A percentile compares a stretch with the other conserved stretches of the same genome.
Evolutionary conservation across 2,888 invertebrate species (phyloP).

Genomic region (Andrena hattorfiana): DNA sequence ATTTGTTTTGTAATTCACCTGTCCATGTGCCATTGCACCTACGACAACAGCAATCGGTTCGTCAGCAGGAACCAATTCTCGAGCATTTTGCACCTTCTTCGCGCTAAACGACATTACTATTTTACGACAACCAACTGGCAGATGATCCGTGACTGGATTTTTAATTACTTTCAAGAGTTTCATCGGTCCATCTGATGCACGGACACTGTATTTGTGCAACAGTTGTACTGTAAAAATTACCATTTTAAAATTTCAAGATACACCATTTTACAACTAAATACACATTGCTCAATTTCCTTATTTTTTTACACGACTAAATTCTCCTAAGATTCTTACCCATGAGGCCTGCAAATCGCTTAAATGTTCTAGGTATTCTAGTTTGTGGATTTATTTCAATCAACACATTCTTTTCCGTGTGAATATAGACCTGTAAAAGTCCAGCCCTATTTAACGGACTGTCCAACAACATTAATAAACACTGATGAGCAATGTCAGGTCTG

Average conservation of each 20-base stretch:
- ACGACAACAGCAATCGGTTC: conserved; percentile 96
- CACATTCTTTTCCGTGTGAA: conserved; percentile 96
- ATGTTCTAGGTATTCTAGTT: conserved; percentile 98
- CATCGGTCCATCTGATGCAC: conserved; percentile 95
- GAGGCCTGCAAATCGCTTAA: conserved; percentile 97
- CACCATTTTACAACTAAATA: background rate
- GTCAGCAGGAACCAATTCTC: conserved; percentile 91
- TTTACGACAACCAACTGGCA: conserved; percentile 97
- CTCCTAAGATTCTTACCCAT: conserved; percentile 90
- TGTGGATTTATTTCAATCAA: conserved; percentile 98
- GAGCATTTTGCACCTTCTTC: conserved; percentile 89
- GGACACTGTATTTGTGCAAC: conserved; percentile 96
- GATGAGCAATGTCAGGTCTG: conserved; percentile 98
- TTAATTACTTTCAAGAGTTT: conserved; percentile 98
- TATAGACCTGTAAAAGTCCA: conserved; percentile 97
- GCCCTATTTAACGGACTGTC: conserved; percentile 99
- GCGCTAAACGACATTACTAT: conserved; percentile 96
- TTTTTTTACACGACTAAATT: background rate
- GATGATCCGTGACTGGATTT: conserved; percentile 97
- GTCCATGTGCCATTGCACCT: conserved; percentile 99
- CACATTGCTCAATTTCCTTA: background rate
- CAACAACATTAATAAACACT: conserved; percentile 98
- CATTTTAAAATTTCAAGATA: conserved; percentile 83
- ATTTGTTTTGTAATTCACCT: conserved; percentile 87
- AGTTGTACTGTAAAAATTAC: conserved; percentile 93